These are phyloP conservation scores for Lycaena phlaeas DNA, from an alignment of 2,888 invertebrate genomes.

Conservation along the genomic window DNA sequence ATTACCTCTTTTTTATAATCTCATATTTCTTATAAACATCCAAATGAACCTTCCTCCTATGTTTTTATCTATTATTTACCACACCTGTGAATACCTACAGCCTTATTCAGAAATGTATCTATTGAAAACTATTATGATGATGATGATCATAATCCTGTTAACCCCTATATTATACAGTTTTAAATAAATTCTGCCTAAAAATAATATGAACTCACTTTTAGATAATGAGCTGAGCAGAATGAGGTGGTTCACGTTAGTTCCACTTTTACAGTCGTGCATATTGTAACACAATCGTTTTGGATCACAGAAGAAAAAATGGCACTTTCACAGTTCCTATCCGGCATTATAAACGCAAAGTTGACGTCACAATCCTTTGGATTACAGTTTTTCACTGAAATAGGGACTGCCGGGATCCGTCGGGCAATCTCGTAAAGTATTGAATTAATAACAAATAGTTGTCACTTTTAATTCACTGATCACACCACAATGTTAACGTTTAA, in stretches of 20 bases:
- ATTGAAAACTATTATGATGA: no score
- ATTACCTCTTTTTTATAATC: no score
- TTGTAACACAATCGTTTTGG: constrained; percentile 51
- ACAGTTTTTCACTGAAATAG: constrained; percentile 44
- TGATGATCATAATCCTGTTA: background rate
- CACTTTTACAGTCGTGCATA: constrained; percentile 67
- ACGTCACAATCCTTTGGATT: constrained; percentile 61
- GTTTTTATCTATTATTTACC: no score
- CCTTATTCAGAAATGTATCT: no score
- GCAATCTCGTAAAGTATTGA: constrained; percentile 2
- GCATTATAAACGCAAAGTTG: constrained; percentile 59
- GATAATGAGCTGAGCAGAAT: constrained; percentile 59
- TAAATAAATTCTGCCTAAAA: background rate
- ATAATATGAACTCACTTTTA: constrained; percentile 54
- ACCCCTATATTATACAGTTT: background rate
- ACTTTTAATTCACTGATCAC: constrained; percentile 43
- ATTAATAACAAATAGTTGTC: background rate
- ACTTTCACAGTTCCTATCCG: constrained; percentile 66
- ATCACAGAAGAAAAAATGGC: constrained; percentile 50
- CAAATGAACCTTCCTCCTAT: no score
- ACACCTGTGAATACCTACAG: no score
- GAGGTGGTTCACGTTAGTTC: constrained; percentile 60
- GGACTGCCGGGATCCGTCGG: constrained; percentile 21
- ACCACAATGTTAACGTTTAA: constrained; percentile 39
- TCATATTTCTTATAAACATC: no score